Percentiles rank a stretch among this genome's conserved stretches.
phyloP scores from a whole-genome alignment of 2,888 invertebrate genomes.

The Melikaiella ostensackeni region DNA sequence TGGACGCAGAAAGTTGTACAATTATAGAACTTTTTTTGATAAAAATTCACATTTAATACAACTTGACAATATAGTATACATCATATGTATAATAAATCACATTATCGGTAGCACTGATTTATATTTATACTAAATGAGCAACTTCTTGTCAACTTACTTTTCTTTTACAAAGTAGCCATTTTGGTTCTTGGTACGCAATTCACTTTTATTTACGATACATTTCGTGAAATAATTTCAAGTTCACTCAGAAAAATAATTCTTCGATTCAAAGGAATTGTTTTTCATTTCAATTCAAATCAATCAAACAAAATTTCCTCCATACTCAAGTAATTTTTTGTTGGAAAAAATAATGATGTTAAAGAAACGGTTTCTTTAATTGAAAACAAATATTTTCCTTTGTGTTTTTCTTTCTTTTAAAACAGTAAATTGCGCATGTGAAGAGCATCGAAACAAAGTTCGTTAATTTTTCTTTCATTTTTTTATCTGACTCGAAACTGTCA shows the following conservation, averaged over 20 bases:
- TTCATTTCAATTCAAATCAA: too few species aligned
- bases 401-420: not conserved
- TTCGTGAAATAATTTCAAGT: not conserved
- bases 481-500: slow-evolving; percentile 15
- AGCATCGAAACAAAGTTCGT: slow-evolving; percentile 19
- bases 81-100: slow-evolving; percentile 37
- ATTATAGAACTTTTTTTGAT: slow-evolving; percentile 5
- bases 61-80: slow-evolving; percentile 35
- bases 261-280: too few species aligned
- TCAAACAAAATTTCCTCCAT: too few species aligned
- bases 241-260: too few species aligned
- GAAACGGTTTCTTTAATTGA: too few species aligned
- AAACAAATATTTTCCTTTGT: too few species aligned
- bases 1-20: slow-evolving; percentile 22
- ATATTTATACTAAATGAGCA: slow-evolving; percentile 40
- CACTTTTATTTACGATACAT: not conserved
- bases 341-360: too few species aligned
- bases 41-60: slow-evolving; percentile 40
- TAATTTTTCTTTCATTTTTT: not conserved
- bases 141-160: slow-evolving; percentile 25
- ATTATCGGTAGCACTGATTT: slow-evolving; percentile 31
- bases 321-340: too few species aligned
- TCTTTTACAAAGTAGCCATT: not conserved
- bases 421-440: slow-evolving; percentile 9
- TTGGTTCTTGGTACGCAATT: slow-evolving; percentile 16